These are phyloP conservation scores for Tinamus major DNA, from an alignment of 2,797 vertebrate species.

Conservation along the genomic window DNA sequence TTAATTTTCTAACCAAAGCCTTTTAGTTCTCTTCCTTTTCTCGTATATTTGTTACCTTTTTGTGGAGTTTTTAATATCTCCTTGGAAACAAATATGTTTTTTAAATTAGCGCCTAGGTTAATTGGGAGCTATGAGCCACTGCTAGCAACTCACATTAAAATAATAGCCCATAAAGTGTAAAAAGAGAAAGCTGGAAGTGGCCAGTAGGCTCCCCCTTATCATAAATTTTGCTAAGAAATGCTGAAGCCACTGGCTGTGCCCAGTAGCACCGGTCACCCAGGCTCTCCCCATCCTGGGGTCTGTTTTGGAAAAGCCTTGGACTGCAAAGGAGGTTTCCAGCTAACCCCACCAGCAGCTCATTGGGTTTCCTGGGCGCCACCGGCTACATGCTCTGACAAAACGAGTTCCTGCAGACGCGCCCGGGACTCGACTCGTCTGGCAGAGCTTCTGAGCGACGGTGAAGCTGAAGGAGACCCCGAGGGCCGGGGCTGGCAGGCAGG, in stretches of 20 bases:
- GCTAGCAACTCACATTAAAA: neutral
- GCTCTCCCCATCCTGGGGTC: neutral
- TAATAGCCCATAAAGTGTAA: neutral
- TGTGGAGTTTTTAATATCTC: neutral
- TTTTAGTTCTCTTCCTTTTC: conserved; percentile 53
- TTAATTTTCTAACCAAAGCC: conserved; percentile 83
- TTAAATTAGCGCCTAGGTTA: neutral
- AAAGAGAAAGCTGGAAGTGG: fast-evolving
- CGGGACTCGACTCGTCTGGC: neutral
- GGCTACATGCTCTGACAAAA: fast-evolving
- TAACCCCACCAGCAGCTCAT: neutral
- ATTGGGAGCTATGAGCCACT: neutral
- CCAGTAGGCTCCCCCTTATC: no score
- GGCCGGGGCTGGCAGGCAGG: neutral
- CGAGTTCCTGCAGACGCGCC: neutral
- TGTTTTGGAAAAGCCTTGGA: neutral
- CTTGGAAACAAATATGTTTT: neutral
- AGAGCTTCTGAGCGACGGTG: neutral
- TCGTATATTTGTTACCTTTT: neutral
- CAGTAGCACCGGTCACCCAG: fast-evolving
- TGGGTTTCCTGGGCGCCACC: fast-evolving
- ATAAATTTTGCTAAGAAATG: neutral
- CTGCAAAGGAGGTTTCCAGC: neutral
- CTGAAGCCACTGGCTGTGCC: neutral
- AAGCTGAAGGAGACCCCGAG: neutral